Evolutionary conservation across 2,888 invertebrate species (phyloP), one percentile per base, ranked within the genome.

Genomic region (Aleiodes leptofemur): DNA sequence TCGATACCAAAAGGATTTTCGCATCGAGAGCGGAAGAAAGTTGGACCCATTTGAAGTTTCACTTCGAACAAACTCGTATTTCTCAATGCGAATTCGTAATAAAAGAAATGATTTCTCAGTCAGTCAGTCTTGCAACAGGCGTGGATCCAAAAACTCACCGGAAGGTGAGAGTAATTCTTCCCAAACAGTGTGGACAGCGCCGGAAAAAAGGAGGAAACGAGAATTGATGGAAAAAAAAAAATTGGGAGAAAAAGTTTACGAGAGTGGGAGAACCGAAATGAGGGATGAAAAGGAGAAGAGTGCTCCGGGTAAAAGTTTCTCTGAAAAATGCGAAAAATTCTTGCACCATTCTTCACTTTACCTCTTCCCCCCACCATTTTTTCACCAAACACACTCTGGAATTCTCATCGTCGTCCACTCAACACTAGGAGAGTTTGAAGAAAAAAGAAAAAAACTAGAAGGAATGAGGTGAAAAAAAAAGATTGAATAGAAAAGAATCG

Each of bases 271-370:
- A 57, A 29, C 31, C 43, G 43, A 57, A 71, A 59, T 59, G 59
- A 59, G 57, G 51, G 38, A 72, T 31, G 72, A 61, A 64, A 43
- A 48, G 31, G 71, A 34, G 34, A 59, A 59, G 59, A 59, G 57
- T 71, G 71, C 61, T 61, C 53, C 31, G 50, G 29, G 31, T 29
- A 72, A 72, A 72, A 72, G 72, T 72, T 72, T 72, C 38, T 59
- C 48, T 48, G 72, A 53, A 64, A 72, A 72, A 72, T 72, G 72
- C 51, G 72, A 53, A 72, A 61, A 72, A 72, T 59, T 76, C 56
- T 57, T 34, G 61, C 68, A 29, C 48, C 68, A 29, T 50, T 29
- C 14, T 43, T 23, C 50, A 43, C 50, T 43, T 43, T 43, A 43
- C 50, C 68, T 7, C 50, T 11, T n/a, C 31, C 14, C 68, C 13